A percentile compares a stretch with the other conserved stretches of the same genome.
Conservation (phyloP, 2,888 invertebrate species). For the Dichetophora obliterata region DNA sequence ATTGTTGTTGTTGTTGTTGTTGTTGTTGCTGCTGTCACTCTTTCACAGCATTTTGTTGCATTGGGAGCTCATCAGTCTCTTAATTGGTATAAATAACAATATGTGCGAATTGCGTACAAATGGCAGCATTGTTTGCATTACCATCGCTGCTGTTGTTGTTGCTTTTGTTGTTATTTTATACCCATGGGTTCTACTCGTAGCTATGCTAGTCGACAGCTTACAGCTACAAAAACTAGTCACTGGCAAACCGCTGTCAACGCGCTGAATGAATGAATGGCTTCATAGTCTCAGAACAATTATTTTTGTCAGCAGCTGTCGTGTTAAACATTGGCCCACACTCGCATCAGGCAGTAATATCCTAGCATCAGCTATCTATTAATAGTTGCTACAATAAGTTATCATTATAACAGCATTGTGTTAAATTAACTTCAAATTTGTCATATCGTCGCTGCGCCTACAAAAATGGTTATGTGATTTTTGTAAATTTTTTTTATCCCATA, state of each 20-base stretch:
- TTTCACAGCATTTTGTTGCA: conserved; percentile 7
- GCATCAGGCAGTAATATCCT: too few relatives aligned
- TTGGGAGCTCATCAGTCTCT: conserved; percentile 58
- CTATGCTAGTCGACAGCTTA: too few relatives aligned
- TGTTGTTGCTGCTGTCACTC: conserved; percentile 7
- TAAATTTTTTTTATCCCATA: too few relatives aligned
- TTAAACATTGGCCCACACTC: not conserved
- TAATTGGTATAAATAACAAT: conserved; percentile 65
- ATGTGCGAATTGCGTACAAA: conserved; percentile 20
- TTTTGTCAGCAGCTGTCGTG: conserved; percentile 13
- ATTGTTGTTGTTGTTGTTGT: not conserved
- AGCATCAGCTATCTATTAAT: too few relatives aligned
- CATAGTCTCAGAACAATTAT: conserved; percentile 4
- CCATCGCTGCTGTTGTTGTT: not conserved
- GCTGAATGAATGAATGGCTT: too few relatives aligned
- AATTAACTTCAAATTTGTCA: too few relatives aligned
- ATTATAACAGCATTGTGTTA: too few relatives aligned
- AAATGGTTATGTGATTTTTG: too few relatives aligned
- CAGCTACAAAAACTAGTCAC: too few relatives aligned
- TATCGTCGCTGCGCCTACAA: too few relatives aligned
- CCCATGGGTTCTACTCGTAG: not conserved
- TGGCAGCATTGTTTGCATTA: not conserved
- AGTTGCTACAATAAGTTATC: too few relatives aligned
- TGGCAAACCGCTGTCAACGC: too few relatives aligned
- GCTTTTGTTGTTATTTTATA: not conserved